phyloP scores from a whole-genome alignment of 2,113 vertebrate genomes.

The Himantopus leucocephalus region DNA sequence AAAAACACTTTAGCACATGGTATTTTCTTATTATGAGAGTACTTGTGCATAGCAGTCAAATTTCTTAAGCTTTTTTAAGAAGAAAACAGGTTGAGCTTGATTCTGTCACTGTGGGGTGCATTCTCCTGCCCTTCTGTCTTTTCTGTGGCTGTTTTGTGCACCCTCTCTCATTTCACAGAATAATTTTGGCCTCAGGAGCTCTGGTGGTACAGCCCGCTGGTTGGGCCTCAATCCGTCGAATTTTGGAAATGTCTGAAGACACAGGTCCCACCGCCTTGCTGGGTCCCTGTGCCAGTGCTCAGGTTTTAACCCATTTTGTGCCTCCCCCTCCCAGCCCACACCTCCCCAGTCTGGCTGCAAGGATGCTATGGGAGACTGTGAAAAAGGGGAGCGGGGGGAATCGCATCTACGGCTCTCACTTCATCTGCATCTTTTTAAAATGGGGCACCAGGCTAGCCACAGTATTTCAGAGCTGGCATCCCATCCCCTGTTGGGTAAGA shows the following conservation, averaged over 20 bases:
- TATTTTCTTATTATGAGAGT: slow-evolving; percentile 48
- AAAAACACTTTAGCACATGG: not conserved
- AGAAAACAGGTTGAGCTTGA: slow-evolving; percentile 65
- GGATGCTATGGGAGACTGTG: not conserved
- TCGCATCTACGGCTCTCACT: not conserved
- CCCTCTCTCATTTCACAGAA: slow-evolving; percentile 48
- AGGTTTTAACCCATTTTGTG: not conserved
- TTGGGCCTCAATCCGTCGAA: not conserved
- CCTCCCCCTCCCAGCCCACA: not conserved
- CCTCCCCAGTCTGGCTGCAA: not conserved
- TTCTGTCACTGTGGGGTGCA: slow-evolving; percentile 31
- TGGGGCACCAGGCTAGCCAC: not conserved
- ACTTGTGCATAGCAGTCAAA: slow-evolving; percentile 62
- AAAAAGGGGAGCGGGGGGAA: rapidly evolving
- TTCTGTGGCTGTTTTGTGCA: slow-evolving; percentile 40
- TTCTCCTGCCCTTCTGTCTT: slow-evolving; percentile 35
- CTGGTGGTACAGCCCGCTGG: not conserved
- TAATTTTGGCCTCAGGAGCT: slow-evolving; percentile 55
- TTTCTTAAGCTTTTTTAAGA: slow-evolving; percentile 56
- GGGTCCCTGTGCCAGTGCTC: not conserved
- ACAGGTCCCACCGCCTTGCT: not conserved
- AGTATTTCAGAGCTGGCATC: not conserved
- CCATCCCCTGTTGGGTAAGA: not conserved
- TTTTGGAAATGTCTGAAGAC: slow-evolving; percentile 4
- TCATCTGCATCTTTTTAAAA: not conserved